These are phyloP conservation scores for Meiosimyza platycephala DNA, from an alignment of 2,888 invertebrate species.

Conservation along the genomic window DNA sequence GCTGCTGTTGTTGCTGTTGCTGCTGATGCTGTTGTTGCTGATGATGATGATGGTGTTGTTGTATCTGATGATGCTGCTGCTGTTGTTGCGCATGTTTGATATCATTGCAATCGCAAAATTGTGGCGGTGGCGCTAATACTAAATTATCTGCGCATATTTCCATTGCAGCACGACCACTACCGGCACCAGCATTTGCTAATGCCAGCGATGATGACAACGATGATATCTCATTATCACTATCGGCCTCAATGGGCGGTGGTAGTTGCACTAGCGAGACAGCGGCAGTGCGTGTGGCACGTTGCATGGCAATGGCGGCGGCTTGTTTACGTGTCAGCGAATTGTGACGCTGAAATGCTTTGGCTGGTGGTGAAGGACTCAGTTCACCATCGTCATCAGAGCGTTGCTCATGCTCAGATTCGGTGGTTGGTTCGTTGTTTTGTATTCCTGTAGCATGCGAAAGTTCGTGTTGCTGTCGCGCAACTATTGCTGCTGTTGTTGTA, in stretches of 20 bases:
- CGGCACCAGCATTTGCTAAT: conserved; percentile 43
- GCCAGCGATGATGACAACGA: conserved; percentile 43
- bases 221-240: conserved; percentile 74
- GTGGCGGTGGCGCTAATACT: conserved; percentile 87
- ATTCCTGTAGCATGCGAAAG: neutral
- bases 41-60: conserved; percentile 39
- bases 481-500: conserved; percentile 58
- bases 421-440: conserved; percentile 38
- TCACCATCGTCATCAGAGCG: conserved; percentile 66
- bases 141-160: conserved; percentile 69
- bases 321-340: conserved; percentile 74
- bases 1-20: conserved; percentile 51
- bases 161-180: conserved; percentile 48
- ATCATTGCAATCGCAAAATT: conserved; percentile 83
- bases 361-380: conserved; percentile 67
- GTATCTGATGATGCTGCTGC: conserved; percentile 44
- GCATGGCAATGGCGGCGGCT: conserved; percentile 71
- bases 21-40: conserved; percentile 46
- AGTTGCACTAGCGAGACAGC: conserved; percentile 83
- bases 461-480: conserved; percentile 56
- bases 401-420: conserved; percentile 62
- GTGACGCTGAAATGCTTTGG: conserved; percentile 72
- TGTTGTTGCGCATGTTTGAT: conserved; percentile 65
- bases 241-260: conserved; percentile 81
- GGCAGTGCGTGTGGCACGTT: conserved; percentile 71